Conservation (phyloP, 2,888 invertebrate species). For the Ectemnius lituratus region DNA sequence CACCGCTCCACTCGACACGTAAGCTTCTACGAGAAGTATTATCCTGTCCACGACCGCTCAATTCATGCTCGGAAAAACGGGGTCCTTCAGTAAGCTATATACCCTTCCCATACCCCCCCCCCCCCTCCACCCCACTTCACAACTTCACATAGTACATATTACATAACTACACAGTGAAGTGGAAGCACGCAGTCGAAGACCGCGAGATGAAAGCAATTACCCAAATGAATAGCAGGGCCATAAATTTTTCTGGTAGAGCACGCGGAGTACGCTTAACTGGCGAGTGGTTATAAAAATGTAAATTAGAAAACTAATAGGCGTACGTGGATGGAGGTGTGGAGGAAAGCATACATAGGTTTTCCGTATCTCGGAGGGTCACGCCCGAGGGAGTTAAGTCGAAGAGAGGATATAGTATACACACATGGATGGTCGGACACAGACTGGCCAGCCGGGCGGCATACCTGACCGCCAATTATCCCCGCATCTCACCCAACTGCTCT, state of each 20-base stretch:
- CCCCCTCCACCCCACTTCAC: too few relatives aligned
- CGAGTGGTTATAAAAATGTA: slow-evolving; percentile 28
- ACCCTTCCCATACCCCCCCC: too few relatives aligned
- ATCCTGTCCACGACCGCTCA: background rate
- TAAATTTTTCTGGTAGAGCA: slow-evolving; percentile 2
- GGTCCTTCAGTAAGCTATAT: background rate
- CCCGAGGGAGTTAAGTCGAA: slow-evolving; percentile 45
- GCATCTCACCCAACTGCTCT: slow-evolving; percentile 70
- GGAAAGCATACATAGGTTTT: background rate
- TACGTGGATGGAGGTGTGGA: background rate
- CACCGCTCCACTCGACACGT: too few relatives aligned
- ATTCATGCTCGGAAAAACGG: background rate
- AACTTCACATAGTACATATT: background rate
- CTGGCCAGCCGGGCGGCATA: slow-evolving; percentile 56
- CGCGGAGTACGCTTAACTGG: background rate
- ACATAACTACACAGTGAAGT: too few relatives aligned
- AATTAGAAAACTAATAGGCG: slow-evolving; percentile 11
- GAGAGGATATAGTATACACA: slow-evolving; percentile 35
- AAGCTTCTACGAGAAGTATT: background rate
- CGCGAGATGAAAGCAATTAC: slow-evolving; percentile 4
- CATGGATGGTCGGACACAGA: slow-evolving; percentile 21
- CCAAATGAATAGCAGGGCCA: background rate
- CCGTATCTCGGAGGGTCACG: slow-evolving; percentile 8
- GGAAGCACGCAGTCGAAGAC: background rate
- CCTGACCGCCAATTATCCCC: slow-evolving; percentile 73